A percentile compares a stretch with the other conserved stretches of the same genome.
Conservation (phyloP, 2,888 invertebrate genomes). For the Athalia cordata region DNA sequence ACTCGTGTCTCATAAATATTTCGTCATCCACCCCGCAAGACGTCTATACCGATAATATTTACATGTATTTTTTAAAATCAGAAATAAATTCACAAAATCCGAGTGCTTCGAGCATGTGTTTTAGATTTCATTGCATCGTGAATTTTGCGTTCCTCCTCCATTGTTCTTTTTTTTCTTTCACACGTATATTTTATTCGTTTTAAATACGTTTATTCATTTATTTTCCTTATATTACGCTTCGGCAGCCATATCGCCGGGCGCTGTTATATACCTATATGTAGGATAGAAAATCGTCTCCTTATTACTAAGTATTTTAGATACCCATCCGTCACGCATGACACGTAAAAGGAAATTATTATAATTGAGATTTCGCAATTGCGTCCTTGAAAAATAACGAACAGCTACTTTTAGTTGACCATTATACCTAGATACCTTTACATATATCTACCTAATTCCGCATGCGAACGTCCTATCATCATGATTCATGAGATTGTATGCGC, state of each 20-base stretch:
- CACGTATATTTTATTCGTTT: background rate
- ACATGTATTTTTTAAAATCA: too few relatives aligned
- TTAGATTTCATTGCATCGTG: too few relatives aligned
- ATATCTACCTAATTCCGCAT: slow-evolving; percentile 1
- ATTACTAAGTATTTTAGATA: background rate
- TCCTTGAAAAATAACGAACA: background rate
- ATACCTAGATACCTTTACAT: too few relatives aligned
- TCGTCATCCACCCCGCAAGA: too few relatives aligned
- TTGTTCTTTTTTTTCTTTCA: too few relatives aligned
- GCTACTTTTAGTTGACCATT: slow-evolving; percentile 3
- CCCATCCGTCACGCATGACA: slow-evolving; percentile 25
- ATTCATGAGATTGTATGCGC: slow-evolving; percentile 21
- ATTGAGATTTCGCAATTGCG: slow-evolving; percentile 22
- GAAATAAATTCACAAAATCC: too few relatives aligned
- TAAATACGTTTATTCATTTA: background rate
- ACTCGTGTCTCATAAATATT: too few relatives aligned
- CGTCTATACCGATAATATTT: too few relatives aligned
- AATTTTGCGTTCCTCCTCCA: too few relatives aligned
- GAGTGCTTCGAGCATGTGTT: too few relatives aligned
- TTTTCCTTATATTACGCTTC: background rate
- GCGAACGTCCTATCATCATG: background rate
- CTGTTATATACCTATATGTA: too few relatives aligned
- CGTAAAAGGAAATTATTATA: background rate
- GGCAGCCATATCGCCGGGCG: too few relatives aligned
- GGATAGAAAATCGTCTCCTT: background rate